These are phyloP conservation scores for Anguilla megastoma DNA, from an alignment of 2,797 vertebrate species.

Conservation along the genomic window DNA sequence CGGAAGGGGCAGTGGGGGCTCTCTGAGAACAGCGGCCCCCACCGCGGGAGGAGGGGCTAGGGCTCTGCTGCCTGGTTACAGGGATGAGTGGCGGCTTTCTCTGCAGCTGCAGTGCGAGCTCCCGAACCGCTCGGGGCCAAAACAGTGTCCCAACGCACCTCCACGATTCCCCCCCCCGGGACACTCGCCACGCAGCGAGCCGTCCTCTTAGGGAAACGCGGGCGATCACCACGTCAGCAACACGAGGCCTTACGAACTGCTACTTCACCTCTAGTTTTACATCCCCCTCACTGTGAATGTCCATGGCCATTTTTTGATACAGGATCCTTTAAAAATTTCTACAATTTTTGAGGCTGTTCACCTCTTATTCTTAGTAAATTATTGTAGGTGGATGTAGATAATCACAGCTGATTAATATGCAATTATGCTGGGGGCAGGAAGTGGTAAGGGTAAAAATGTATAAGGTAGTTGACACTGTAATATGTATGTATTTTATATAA, in stretches of 20 bases:
- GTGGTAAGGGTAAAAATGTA: conserved; percentile 50
- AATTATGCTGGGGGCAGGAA: conserved; percentile 47
- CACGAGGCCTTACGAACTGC: conserved; percentile 58
- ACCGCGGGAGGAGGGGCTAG: conserved; percentile 26
- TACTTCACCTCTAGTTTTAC: background rate
- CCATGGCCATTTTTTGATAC: conserved; percentile 40
- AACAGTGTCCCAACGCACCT: background rate
- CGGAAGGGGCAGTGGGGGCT: background rate
- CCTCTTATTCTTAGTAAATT: conserved; percentile 49
- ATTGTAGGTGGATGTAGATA: conserved; percentile 44
- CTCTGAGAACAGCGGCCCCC: conserved; percentile 26
- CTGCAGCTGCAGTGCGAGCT: background rate
- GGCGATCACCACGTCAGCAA: conserved; percentile 54
- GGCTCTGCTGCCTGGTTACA: background rate
- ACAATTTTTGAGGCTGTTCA: conserved; percentile 28
- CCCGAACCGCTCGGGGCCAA: background rate
- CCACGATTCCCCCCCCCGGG: background rate
- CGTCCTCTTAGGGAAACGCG: too few relatives aligned
- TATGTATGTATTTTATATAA: conserved; percentile 57
- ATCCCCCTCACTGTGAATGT: conserved; percentile 36
- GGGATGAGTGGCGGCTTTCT: background rate
- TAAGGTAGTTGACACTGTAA: conserved; percentile 74
- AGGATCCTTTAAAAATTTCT: conserved; percentile 35
- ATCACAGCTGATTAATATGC: conserved; percentile 71
- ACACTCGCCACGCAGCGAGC: background rate